Conservation (phyloP, 23 tunicate genomes). For the Oikopleura vanhoeffeni region DNA sequence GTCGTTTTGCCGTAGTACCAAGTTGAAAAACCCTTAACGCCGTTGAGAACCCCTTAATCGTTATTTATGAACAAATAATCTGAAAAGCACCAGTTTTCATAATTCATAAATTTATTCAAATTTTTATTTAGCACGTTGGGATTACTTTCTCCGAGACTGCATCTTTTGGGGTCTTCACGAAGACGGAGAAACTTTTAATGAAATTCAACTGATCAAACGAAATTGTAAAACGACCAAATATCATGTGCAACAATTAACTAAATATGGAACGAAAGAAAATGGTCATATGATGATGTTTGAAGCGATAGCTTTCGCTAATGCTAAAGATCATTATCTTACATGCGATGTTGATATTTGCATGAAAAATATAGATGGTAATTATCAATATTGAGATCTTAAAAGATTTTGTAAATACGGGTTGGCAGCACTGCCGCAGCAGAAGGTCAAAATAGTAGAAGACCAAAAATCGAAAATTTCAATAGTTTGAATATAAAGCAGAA, state of each 20-base stretch:
- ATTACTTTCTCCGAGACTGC: background rate
- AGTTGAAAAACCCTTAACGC: too few relatives aligned
- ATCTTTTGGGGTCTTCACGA: background rate
- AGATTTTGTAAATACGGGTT: too few relatives aligned
- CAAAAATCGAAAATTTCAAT: too few relatives aligned
- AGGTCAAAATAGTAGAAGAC: too few relatives aligned
- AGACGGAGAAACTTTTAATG: background rate
- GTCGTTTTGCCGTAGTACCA: too few relatives aligned
- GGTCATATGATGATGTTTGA: background rate
- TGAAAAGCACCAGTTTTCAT: too few relatives aligned
- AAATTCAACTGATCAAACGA: background rate
- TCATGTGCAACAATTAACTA: background rate
- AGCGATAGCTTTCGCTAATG: background rate
- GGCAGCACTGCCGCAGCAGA: too few relatives aligned
- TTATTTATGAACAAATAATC: too few relatives aligned
- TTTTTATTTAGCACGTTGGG: background rate
- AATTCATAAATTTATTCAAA: too few relatives aligned
- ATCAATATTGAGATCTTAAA: too few relatives aligned
- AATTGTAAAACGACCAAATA: background rate
- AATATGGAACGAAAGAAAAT: background rate
- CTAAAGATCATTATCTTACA: background rate
- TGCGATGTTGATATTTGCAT: background rate
- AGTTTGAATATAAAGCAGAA: too few relatives aligned
- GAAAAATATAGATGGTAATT: background rate
- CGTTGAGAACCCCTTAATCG: too few relatives aligned